Evolutionary conservation across 2,113 vertebrate species (phyloP).

Genomic region (Chunga burmeisteri): DNA sequence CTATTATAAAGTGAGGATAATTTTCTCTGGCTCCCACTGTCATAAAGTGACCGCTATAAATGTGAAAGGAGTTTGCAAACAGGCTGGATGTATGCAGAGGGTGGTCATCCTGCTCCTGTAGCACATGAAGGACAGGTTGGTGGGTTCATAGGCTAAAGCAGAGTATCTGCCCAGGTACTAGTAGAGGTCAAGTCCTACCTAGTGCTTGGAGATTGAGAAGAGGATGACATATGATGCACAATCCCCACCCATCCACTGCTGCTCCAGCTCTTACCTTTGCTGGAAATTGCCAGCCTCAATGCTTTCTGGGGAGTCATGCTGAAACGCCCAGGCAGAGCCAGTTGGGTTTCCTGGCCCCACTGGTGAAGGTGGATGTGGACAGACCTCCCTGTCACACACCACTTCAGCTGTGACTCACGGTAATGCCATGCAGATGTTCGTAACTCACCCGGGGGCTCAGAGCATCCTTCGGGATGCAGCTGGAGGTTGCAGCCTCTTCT

Average conservation of each 20-base stretch:
- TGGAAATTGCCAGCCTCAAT: neutral
- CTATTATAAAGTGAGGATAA: neutral
- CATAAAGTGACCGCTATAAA: neutral
- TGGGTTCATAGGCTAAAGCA: neutral
- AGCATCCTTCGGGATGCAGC: neutral
- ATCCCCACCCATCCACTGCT: neutral
- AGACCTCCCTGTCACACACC: neutral
- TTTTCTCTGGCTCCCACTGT: neutral
- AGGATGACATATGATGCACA: neutral
- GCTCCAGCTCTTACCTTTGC: neutral
- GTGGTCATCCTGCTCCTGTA: neutral
- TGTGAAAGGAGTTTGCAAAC: neutral
- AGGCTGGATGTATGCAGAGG: neutral
- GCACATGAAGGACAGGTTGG: neutral
- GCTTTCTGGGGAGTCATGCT: rapidly evolving
- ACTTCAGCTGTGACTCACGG: neutral
- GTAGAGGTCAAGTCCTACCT: neutral
- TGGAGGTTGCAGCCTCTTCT: rapidly evolving
- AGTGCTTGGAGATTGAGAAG: neutral
- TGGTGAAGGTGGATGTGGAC: neutral
- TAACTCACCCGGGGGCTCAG: rapidly evolving
- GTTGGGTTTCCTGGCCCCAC: neutral
- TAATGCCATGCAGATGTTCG: rapidly evolving
- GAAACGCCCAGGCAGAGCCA: neutral
- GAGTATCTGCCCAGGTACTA: neutral